A percentile compares a stretch with the other conserved stretches of the same genome.
Conservation (phyloP, 2,888 invertebrate genomes). For the Bembecia ichneumoniformis region DNA sequence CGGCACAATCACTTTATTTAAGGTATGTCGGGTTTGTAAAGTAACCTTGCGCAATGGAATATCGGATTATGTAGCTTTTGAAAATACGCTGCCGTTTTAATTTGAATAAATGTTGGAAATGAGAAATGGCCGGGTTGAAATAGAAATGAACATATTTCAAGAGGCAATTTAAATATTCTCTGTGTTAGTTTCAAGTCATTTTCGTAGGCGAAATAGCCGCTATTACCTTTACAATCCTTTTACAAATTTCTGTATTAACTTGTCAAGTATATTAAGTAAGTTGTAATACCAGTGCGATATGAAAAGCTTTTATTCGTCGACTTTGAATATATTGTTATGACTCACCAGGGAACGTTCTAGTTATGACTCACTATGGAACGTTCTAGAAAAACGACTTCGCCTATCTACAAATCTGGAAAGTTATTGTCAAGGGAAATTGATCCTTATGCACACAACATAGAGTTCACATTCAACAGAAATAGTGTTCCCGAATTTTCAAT, state of each 20-base stretch:
- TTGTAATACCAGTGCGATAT: too few species aligned
- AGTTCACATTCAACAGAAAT: too few species aligned
- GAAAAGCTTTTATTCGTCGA: too few species aligned
- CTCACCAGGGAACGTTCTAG: too few species aligned
- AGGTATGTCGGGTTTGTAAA: not conserved
- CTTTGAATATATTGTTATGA: too few species aligned
- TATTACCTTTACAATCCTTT: not conserved
- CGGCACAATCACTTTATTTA: conserved; percentile 1
- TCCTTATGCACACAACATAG: too few species aligned
- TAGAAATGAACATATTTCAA: not conserved
- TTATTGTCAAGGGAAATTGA: too few species aligned
- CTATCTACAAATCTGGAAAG: too few species aligned
- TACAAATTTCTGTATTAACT: not conserved
- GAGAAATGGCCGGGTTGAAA: not conserved
- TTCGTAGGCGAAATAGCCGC: not conserved
- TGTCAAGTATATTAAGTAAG: too few species aligned
- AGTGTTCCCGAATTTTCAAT: too few species aligned
- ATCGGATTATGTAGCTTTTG: not conserved
- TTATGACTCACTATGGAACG: too few species aligned
- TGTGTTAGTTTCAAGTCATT: not conserved
- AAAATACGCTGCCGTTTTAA: not conserved
- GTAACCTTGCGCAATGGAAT: not conserved
- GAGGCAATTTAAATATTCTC: not conserved
- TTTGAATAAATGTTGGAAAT: not conserved
- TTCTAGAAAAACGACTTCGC: too few species aligned